Evolutionary conservation across 2,113 vertebrate species (phyloP).

Genomic region (Poicephalus meyeri): DNA sequence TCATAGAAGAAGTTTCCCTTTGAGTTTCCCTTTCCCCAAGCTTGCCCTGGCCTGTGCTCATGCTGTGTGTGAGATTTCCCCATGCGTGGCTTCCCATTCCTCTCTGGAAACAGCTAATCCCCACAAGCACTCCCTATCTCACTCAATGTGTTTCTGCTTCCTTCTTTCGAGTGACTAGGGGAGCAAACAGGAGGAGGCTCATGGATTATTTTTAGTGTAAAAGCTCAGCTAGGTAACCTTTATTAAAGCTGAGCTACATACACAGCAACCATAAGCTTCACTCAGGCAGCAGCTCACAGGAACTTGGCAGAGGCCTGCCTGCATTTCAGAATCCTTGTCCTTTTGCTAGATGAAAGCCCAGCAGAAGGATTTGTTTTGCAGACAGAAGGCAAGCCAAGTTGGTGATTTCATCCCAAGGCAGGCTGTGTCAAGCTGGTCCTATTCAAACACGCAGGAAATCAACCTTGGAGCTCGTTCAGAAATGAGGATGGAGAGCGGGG

Average conservation of each 20-base stretch:
- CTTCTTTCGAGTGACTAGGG: background rate
- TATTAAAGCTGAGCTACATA: background rate
- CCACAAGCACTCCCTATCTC: rapidly evolving
- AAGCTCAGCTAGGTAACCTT: background rate
- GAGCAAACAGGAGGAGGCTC: background rate
- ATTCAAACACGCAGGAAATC: slow-evolving; percentile 71
- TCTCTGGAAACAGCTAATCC: background rate
- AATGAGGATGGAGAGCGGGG: slow-evolving; percentile 6
- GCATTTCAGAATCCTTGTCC: slow-evolving; percentile 51
- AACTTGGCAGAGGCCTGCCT: slow-evolving; percentile 49
- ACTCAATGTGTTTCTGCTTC: background rate
- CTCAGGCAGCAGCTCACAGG: slow-evolving; percentile 31
- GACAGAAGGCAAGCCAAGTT: slow-evolving; percentile 69
- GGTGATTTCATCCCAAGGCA: slow-evolving; percentile 73
- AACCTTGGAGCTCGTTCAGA: slow-evolving; percentile 57
- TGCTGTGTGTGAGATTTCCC: rapidly evolving
- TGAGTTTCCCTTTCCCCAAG: background rate
- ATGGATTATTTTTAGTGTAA: background rate
- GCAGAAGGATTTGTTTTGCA: slow-evolving; percentile 68
- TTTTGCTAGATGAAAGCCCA: slow-evolving; percentile 66
- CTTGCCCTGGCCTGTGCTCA: background rate
- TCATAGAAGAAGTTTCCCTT: background rate
- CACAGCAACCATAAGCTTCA: background rate
- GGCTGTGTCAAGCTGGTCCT: slow-evolving; percentile 71
- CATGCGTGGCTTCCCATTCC: background rate